Evolutionary conservation across 2,888 invertebrate genomes (phyloP), one percentile per base, ranked within the genome.

Genomic region (Megalurothrips usitatus): DNA sequence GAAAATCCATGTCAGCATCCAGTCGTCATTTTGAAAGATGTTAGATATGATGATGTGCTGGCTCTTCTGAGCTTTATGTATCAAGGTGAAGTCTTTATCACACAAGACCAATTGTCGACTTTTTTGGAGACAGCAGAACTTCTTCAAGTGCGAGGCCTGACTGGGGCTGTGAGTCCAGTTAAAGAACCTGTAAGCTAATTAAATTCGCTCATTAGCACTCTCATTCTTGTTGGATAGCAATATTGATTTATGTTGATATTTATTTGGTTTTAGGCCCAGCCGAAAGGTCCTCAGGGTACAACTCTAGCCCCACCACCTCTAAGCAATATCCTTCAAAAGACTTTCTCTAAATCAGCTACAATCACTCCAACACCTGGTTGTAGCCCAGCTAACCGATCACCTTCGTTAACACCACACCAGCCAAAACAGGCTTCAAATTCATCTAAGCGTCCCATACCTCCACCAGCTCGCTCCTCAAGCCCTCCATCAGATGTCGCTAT

Each of bases 1-100:
- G 92, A 92, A 85, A 93, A 92, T 86, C 92, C 92, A 82, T 93
- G 93, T 86, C 91, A 91, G 84, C 93, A 93, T 87, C 93, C 93
- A 80, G 92, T 93, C 81, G 92, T 93, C 80, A 93, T 93, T 83
- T 86, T 93, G 81, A 92, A 92, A 87, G 92, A 92, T 88, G 92
- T 92, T 17, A 89, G 89, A 58, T 90, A 91, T 83, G 90, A 90
- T 85, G 92, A 93, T 85, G 89, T 93, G 84, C 89, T 91, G 82
- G 92, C 92, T 82, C 88, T 93, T 81, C 87, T 93, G 83, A 91
- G 92, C 82, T 93, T 92, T 82, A 92, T 93, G 90, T 93, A 93
- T 85, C 92, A 92, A 87, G 93, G 92, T 81, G 92, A 92, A 86
- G 92, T 92, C 0, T 91, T 92, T 85, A 91, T 93, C 83, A 90